Evolutionary conservation across 2,113 vertebrate species (phyloP).

Genomic region (Pachyramphus minor): DNA sequence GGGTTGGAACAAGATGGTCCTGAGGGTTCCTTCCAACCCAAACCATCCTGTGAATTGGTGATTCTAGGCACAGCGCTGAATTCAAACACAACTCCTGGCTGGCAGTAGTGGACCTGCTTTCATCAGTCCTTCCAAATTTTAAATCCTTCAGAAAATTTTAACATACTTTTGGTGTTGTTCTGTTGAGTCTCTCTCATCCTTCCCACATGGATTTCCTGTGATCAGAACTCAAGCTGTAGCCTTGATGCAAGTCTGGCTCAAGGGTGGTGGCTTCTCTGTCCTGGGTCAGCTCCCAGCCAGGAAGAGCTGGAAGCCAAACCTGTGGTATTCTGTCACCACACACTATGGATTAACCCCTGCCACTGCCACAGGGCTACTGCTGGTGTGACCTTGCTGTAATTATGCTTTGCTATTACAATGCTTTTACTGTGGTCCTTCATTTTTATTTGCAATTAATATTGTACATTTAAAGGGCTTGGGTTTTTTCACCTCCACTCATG

Average conservation of each 20-base stretch:
- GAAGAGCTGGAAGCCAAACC: constrained; percentile 3
- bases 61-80: not conserved
- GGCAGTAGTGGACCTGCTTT: not conserved
- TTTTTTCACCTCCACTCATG: not conserved
- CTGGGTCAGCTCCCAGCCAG: constrained; percentile 1
- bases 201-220: not conserved
- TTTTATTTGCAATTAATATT: not conserved
- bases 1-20: accelerated
- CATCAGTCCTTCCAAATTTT: too few relatives aligned
- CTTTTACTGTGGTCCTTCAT: not conserved
- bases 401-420: not conserved
- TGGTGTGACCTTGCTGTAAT: not conserved
- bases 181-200: not conserved
- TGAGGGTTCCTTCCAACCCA: not conserved
- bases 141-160: not conserved
- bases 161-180: not conserved
- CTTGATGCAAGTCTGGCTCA: not conserved
- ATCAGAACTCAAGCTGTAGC: not conserved
- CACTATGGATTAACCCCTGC: not conserved
- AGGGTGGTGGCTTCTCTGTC: not conserved
- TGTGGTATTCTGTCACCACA: not conserved
- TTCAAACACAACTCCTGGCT: not conserved
- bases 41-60: not conserved
- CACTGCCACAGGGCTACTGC: not conserved
- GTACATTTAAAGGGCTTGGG: not conserved